Conservation (phyloP, 2,113 vertebrate genomes). For the Larimichthys crocea region DNA sequence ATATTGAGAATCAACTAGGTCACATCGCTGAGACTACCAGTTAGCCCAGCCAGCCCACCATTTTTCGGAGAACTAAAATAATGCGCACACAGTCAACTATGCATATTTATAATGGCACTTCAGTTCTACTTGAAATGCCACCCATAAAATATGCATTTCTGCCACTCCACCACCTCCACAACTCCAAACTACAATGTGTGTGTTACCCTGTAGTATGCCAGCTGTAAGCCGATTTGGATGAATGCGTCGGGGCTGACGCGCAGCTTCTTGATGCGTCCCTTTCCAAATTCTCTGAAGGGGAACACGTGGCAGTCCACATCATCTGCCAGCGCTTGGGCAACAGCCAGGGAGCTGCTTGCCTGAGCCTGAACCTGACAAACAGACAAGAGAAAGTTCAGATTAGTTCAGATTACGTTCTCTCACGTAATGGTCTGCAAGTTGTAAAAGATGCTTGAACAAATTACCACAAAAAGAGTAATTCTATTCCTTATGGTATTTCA, state of each 20-base stretch:
- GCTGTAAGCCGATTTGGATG: conserved; percentile 92
- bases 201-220: conserved; percentile 89
- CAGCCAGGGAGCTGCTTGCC: conserved; percentile 82
- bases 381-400: background rate
- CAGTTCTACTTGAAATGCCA: background rate
- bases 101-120: too few relatives aligned
- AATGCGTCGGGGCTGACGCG: conserved; percentile 94
- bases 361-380: conserved; percentile 77
- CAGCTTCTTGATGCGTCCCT: conserved; percentile 92
- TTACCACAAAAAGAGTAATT: too few relatives aligned
- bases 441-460: background rate
- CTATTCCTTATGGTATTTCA: too few relatives aligned
- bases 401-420: background rate
- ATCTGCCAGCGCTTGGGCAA: conserved; percentile 86
- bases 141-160: background rate
- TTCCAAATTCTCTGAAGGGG: conserved; percentile 90
- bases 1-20: too few relatives aligned
- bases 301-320: conserved; percentile 93
- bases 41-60: too few relatives aligned
- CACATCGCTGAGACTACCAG: too few relatives aligned
- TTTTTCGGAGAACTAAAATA: too few relatives aligned
- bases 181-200: background rate
- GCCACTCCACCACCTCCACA: background rate
- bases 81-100: too few relatives aligned
- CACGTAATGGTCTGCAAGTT: background rate